These are phyloP conservation scores for Mobula birostris DNA, from an alignment of 2,113 vertebrate genomes.

Conservation along the genomic window DNA sequence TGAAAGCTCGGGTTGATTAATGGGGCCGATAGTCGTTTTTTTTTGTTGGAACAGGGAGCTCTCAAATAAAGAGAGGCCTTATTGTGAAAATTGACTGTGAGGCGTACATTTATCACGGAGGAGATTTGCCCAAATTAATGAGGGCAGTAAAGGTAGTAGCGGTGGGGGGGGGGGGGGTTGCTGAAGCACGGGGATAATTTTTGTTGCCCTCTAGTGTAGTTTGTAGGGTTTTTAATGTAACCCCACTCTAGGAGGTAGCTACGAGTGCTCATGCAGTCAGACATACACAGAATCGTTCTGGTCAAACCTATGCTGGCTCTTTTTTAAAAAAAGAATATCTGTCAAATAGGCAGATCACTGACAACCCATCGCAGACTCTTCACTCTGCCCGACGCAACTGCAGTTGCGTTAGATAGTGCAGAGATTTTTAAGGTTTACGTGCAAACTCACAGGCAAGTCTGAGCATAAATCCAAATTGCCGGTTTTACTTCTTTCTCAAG, in stretches of 20 bases:
- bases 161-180: background rate
- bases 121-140: background rate
- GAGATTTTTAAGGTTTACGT: background rate
- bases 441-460: constrained; percentile 35
- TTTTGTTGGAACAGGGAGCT: background rate
- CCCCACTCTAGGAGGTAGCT: too few species aligned
- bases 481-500: constrained; percentile 6
- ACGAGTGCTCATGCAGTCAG: background rate
- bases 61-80: background rate
- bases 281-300: background rate
- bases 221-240: background rate
- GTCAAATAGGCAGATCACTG: background rate
- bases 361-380: background rate
- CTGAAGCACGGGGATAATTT: background rate
- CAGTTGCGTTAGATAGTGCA: background rate
- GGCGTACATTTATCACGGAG: background rate
- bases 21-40: background rate
- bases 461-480: constrained; percentile 14
- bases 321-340: background rate
- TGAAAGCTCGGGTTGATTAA: constrained; percentile 19
- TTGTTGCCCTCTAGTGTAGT: background rate
- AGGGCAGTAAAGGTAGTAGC: background rate
- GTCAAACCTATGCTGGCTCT: background rate
- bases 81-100: background rate
- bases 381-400: background rate